Base-by-base conservation (phyloP, 30 jellyfish, hydroid and myxozoan genomes). In the Pseudorhiza aurosa region DNA sequence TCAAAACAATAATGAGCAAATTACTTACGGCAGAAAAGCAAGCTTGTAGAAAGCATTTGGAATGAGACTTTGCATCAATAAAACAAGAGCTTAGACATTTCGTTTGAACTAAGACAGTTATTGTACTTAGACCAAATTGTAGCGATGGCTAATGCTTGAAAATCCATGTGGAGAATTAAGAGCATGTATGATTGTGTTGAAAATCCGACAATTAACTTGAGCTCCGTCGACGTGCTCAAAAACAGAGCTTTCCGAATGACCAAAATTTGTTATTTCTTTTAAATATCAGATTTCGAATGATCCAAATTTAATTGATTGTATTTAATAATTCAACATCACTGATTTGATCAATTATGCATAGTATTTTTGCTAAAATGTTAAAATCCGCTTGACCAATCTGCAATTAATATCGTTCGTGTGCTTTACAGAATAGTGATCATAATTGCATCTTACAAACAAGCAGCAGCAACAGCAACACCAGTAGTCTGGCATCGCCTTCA, bases 231-330 rank as follows among this genome's bases (percentile, higher is more conserved):
- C 85, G 42, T 30, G 39, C 85, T 51, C 50, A 72, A 47, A 71
- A 71, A 71, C 55, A 26, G 58, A 71, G 85, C 85, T 71, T 71
- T 71, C 5, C 70, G 72, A 46, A 47, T 30, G 72, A 71, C 85
- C 85, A 71, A 71, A 71, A 71, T 71, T 71, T 71, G 85, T 71
- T 71, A 71, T 71, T 71, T 71, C 85, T 53, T 45, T 50, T 71
- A 37, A 71, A 71, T 71, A 71, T 71, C 85, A 71, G 85, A 71
- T 71, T 53, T 37, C 25, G 53, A 19, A 50, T 71, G 72, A 71
- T 71, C 85, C 85, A 71, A 71, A 46, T 71, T 71, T 32, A 71
- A 71, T 71, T 71, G 56, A 71, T 33, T 72, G 56, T 50, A 44
- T 33, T 71, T 45, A 71, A 71, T 71, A 71, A 71, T 71, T 71